Base-by-base conservation (phyloP, 2,888 invertebrate genomes). In the Arge pagana region DNA sequence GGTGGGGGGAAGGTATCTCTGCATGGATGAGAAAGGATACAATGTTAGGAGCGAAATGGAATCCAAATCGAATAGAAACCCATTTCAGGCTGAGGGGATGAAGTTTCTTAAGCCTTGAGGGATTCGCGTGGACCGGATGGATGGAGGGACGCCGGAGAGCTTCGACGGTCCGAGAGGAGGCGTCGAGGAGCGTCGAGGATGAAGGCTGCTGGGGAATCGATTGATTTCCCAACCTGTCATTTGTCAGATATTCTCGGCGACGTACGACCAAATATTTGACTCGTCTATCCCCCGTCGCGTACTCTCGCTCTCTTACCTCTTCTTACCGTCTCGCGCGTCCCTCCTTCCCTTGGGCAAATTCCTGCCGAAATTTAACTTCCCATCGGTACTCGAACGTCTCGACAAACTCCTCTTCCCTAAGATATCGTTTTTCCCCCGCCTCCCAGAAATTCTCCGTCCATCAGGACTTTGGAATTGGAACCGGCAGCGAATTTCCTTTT, bases 41-140 rank as follows among this genome's bases (percentile, higher is more conserved):
- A 45, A 45, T 45, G 45, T 45, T 45, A 23, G 45, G 45, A 35
- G 35, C 33, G 45, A 45, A 45, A 45, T 45, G 45, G 45, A 45
- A 35, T 31, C 23, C 21, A 45, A 45, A 45, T 45, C 45, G 45
- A 45, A 45, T 45, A 45, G 45, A 45, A 45, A 45, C 45, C 45
- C 45, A 45, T 45, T 45, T 45, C 45, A 35, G 33, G 45, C 15
- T 23, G 35, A 45, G 45, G 45, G 45, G 45, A 45, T 45, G 45
- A 45, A 45, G 45, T 45, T 45, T 45, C 45, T 45, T 45, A 45
- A 45, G 45, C 45, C 45, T 45, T 45, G 24, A 45, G 45, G 45
- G 45, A 45, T 45, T 35, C 45, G 33, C 30, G 45, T 35, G 45
- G 45, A 45, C 45, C 35, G 23, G 42, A 42, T 42, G 19, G 19